Evolutionary conservation across 2,797 vertebrate genomes (phyloP), one percentile per base, ranked within the genome.

Genomic region (Buceros bicornis): DNA sequence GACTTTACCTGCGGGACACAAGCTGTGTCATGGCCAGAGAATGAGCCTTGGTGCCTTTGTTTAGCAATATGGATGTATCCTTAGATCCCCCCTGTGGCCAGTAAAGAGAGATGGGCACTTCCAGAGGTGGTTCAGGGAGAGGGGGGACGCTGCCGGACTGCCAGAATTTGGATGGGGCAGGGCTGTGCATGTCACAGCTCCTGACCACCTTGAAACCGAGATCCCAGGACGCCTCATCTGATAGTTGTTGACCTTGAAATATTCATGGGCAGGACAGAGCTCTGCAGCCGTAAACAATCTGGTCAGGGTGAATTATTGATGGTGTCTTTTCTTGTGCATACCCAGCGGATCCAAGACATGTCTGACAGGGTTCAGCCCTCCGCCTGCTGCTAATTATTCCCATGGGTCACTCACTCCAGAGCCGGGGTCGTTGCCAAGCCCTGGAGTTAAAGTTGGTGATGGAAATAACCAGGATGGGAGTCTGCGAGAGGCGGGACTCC

Each of bases 251-350:
- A 18, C 65, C 73, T 7, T 97, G 70, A 95, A 97, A 95, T 94
- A 97, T 96, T 94, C 25, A 97, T 95, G 74, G 85, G 18, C 5
- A 21, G 85, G 64, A 89, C 77, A 26, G 76, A 45, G 87, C 78
- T 31, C 14, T 54, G 69, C 58, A 82, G 88, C 84, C 4, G 64
- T 73, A 71, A 37, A 83, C 94, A 74, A 89, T 88, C 90, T 74
- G 94, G 90, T 60, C 31, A 1, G 0, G 3, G 40, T 97, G 73
- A 95, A 97, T 97, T 93, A 97, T 96, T 96, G 65, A 96, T 93
- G 11, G 10, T 1, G 47, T 16, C 57, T 85, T 82, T 71, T 90
- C 87, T 90, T 18, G 33, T n/a, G 31, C 14, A 7, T 33, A 25
- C 56, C 66, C 29, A 12, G 43, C 4, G 26, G 61, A 40, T 29